Evolutionary conservation across 2,797 vertebrate species (phyloP).

Genomic region (Loriculus beryllinus): DNA sequence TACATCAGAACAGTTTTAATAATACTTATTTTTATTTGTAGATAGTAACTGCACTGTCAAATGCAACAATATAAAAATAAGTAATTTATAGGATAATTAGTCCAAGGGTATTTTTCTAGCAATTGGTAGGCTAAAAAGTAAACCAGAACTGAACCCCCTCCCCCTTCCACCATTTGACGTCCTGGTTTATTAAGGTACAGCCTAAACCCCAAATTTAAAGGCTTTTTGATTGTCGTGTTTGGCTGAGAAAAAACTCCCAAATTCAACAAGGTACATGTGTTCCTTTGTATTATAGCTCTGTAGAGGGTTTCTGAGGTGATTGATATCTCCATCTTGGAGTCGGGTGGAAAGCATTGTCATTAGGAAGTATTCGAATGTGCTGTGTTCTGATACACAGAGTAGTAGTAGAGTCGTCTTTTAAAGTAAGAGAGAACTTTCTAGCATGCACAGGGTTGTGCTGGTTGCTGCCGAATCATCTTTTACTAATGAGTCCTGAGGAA

Average conservation of each 20-base stretch:
- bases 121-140: background rate
- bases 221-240: background rate
- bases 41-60: background rate
- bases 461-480: background rate
- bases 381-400: background rate
- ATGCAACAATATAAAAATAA: background rate
- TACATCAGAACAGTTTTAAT: background rate
- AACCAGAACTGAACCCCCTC: background rate
- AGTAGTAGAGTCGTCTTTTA: background rate
- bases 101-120: background rate
- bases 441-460: background rate
- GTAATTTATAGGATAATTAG: background rate
- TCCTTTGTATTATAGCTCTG: background rate
- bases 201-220: background rate
- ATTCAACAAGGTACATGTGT: background rate
- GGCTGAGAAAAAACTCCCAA: background rate
- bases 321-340: background rate
- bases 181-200: background rate
- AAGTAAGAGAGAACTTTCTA: background rate
- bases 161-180: background rate
- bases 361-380: background rate
- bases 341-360: background rate
- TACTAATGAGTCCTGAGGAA: background rate
- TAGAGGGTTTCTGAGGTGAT: background rate
- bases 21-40: background rate